phyloP scores from a whole-genome alignment of 2,888 invertebrate species.

The Abrostola triplasia region DNA sequence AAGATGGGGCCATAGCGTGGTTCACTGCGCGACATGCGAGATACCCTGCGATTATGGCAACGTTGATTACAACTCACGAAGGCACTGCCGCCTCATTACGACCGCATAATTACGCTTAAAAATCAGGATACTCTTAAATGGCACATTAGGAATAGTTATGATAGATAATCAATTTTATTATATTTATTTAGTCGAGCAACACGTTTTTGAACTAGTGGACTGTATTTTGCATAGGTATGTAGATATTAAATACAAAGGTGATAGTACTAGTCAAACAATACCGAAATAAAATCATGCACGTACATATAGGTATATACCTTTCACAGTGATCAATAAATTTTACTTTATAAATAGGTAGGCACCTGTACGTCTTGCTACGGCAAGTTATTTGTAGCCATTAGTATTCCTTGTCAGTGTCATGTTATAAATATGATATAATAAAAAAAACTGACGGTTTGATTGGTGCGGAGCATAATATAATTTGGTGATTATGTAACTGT shows the following conservation, averaged over 20 bases:
- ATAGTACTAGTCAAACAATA: conserved; percentile 12
- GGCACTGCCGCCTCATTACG: conserved; percentile 66
- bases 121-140: conserved; percentile 39
- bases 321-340: conserved; percentile 52
- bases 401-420: conserved; percentile 53
- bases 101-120: conserved; percentile 50
- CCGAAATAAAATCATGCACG: conserved; percentile 44
- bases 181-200: conserved; percentile 1
- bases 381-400: conserved; percentile 49
- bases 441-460: conserved; percentile 48
- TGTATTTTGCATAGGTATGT: too few species aligned
- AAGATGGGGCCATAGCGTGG: conserved; percentile 41
- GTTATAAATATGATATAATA: conserved; percentile 51
- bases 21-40: conserved; percentile 59
- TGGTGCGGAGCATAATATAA: conserved; percentile 36
- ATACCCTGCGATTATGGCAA: conserved; percentile 64
- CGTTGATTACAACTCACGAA: conserved; percentile 64
- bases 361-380: conserved; percentile 1
- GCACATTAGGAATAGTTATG: conserved; percentile 27
- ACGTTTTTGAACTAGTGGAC: too few species aligned
- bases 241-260: too few species aligned
- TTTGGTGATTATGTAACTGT: conserved; percentile 10
- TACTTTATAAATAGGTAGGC: conserved; percentile 49
- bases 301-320: conserved; percentile 17
- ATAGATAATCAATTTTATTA: conserved; percentile 1